Evolutionary conservation across 2,888 invertebrate genomes (phyloP), one percentile per base, ranked within the genome.

Genomic region (Cephus pygmeus): DNA sequence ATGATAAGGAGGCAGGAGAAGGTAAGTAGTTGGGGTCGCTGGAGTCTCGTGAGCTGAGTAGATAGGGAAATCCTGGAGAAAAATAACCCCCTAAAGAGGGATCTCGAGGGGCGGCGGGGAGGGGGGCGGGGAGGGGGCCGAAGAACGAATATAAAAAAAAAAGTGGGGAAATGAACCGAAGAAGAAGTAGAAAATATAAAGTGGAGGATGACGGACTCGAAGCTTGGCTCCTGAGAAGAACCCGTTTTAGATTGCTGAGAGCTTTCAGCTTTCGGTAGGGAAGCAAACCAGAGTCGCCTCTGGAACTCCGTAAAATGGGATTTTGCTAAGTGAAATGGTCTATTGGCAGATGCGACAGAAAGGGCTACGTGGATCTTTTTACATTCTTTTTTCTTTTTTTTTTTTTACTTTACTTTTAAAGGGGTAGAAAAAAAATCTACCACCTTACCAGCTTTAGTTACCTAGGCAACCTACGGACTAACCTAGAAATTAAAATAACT

Each of bases 1-100:
- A 56, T 56, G 23, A 56, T 35, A 12, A 35, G 3, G 12, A 3
- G 35, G 11, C 0, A n/a, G n/a, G n/a, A n/a, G n/a, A n/a, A 23
- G 40, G 40, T 23, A 56, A 56, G 40, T 56, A 56, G 6, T 56
- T 15, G 40, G 40, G 40, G 40, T 9, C 9, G 40, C 40, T 56
- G 2, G 40, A 6, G 23, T 56, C 40, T 23, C 40, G 40, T 56
- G 40, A 23, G 40, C 23, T 1, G 34, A 68, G 69, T 30, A 76
- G 78, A 78, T 78, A 78, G 78, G 78, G 73, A 78, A 78, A 78
- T 78, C 78, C 75, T 76, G 76, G 75, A 76, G 40, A 76, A 78
- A 78, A 78, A 76, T 78, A 78, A 78, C 78, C 78, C 78, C 76
- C 73, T 77, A 71, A 77, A 75, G 75, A 69, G 69, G 69, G 69